Conservation (phyloP, 2,888 invertebrate species). For the Abscondita cerata region DNA sequence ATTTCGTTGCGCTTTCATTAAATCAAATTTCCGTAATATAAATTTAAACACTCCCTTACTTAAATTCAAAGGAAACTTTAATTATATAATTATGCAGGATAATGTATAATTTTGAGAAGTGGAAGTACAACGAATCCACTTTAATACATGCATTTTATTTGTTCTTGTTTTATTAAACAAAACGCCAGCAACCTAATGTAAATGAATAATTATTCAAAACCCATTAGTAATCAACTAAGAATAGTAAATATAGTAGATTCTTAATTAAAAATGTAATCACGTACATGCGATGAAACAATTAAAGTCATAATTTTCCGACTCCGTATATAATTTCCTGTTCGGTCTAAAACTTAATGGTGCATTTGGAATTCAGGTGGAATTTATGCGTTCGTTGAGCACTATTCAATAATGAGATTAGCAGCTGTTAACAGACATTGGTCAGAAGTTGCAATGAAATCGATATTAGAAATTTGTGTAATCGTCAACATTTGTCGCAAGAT, state of each 20-base stretch:
- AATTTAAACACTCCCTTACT: too few relatives aligned
- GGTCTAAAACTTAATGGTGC: slow-evolving; percentile 11
- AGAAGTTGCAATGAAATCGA: slow-evolving; percentile 8
- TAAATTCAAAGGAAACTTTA: too few relatives aligned
- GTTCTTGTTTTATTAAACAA: too few relatives aligned
- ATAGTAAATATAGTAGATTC: neutral
- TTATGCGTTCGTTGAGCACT: slow-evolving; percentile 9
- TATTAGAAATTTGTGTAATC: slow-evolving; percentile 7
- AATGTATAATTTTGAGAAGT: too few relatives aligned
- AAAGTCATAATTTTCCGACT: slow-evolving; percentile 10
- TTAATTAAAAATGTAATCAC: slow-evolving; percentile 12
- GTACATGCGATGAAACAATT: slow-evolving; percentile 11
- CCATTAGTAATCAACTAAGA: too few relatives aligned
- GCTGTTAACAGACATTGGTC: slow-evolving; percentile 11
- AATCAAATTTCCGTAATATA: too few relatives aligned
- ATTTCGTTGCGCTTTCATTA: too few relatives aligned
- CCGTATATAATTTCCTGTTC: slow-evolving; percentile 10
- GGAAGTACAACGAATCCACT: too few relatives aligned
- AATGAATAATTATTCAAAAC: too few relatives aligned
- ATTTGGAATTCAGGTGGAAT: slow-evolving; percentile 11
- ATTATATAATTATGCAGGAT: too few relatives aligned
- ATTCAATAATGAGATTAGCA: slow-evolving; percentile 11
- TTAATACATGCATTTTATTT: too few relatives aligned
- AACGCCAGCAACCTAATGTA: too few relatives aligned
- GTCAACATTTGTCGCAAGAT: neutral